These are phyloP conservation scores for Thereva unica DNA, from an alignment of 2,888 invertebrate genomes.

Conservation along the genomic window DNA sequence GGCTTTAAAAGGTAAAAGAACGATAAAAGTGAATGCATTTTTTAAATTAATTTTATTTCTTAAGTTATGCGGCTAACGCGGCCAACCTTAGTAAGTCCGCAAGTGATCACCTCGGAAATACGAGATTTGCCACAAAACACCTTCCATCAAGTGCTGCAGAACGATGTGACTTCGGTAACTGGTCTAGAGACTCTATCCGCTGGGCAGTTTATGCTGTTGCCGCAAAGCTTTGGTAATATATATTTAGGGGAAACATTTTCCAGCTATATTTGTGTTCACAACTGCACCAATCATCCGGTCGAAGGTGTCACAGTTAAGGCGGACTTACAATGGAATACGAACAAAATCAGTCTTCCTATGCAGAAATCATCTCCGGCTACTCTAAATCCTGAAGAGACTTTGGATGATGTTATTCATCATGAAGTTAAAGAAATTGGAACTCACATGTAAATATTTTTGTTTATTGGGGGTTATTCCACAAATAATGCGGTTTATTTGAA, in stretches of 20 bases:
- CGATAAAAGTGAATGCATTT: not conserved
- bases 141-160: slow-evolving; percentile 75
- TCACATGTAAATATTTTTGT: slow-evolving; percentile 75
- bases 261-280: slow-evolving; percentile 95
- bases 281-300: slow-evolving; percentile 83
- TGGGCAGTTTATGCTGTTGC: slow-evolving; percentile 88
- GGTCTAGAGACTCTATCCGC: slow-evolving; percentile 78
- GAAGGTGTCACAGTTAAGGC: slow-evolving; percentile 65
- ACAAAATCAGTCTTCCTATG: slow-evolving; percentile 80
- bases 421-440: slow-evolving; percentile 99
- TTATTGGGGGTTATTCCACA: no score
- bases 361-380: slow-evolving; percentile 65
- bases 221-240: slow-evolving; percentile 97
- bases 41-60: not conserved
- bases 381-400: slow-evolving; percentile 77
- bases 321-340: slow-evolving; percentile 90
- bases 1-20: slow-evolving; percentile 53
- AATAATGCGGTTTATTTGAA: no score
- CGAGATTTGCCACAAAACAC: slow-evolving; percentile 83
- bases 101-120: slow-evolving; percentile 81
- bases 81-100: slow-evolving; percentile 82
- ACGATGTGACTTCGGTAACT: slow-evolving; percentile 81
- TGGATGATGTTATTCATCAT: slow-evolving; percentile 95
- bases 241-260: slow-evolving; percentile 98
- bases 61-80: slow-evolving; percentile 92